phyloP scores from a whole-genome alignment of 2,888 invertebrate species.

The Mycalesis mineus region DNA sequence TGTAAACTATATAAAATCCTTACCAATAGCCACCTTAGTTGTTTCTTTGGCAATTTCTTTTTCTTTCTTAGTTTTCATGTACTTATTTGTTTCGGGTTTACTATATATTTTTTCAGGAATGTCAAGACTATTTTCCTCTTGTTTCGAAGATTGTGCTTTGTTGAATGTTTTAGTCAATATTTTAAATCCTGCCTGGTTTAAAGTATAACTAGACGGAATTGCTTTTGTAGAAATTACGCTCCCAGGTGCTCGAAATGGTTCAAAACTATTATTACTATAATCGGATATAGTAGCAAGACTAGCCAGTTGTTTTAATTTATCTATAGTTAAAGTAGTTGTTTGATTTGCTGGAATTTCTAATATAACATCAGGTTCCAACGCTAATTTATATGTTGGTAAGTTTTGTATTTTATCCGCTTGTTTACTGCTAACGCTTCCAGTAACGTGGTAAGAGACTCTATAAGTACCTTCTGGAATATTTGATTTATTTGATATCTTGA shows the following conservation, averaged over 20 bases:
- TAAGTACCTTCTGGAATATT: conserved; percentile 66
- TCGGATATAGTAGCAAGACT: conserved; percentile 77
- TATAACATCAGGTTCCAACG: conserved; percentile 66
- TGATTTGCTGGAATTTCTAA: conserved; percentile 68
- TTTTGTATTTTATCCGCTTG: conserved; percentile 67
- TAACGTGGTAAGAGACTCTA: conserved; percentile 69
- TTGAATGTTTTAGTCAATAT: conserved; percentile 82
- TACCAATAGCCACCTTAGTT: conserved; percentile 43
- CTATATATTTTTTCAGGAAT: conserved; percentile 57
- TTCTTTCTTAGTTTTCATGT: conserved; percentile 48
- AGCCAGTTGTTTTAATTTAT: conserved; percentile 75
- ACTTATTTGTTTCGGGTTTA: conserved; percentile 38
- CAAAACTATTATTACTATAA: conserved; percentile 68
- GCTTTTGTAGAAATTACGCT: conserved; percentile 80
- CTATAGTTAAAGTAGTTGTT: conserved; percentile 58
- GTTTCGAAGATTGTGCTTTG: conserved; percentile 72
- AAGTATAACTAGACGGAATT: conserved; percentile 77
- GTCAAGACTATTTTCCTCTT: conserved; percentile 61
- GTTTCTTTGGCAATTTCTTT: conserved; percentile 44
- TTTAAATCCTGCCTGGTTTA: conserved; percentile 82
- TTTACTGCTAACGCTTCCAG: conserved; percentile 71
- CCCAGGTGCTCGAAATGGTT: conserved; percentile 59
- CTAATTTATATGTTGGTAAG: conserved; percentile 65
- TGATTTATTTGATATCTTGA: conserved; percentile 31
- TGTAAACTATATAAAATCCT: conserved; percentile 12